Evolutionary conservation across 2,888 invertebrate genomes (phyloP), one percentile per base, ranked within the genome.

Genomic region (Zhengitettix transpicula): DNA sequence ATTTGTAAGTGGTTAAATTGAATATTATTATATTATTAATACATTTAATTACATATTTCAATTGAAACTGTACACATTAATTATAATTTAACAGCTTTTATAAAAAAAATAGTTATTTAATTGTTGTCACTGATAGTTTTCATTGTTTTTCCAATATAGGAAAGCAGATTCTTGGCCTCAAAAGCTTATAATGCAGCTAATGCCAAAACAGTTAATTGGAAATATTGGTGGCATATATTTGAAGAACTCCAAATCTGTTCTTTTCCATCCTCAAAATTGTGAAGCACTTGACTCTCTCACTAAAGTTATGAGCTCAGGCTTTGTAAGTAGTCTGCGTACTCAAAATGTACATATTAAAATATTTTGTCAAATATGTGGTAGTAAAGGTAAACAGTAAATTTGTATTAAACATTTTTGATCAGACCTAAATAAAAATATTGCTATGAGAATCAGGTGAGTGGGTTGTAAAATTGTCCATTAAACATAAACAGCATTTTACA

Each of bases 101-200:
- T 47, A 2, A 14, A 14, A 47, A 47, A 14, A 5, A 47, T 47
- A 47, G 47, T n/a, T 28, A 28, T 28, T 28, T 28, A 28, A 28
- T 28, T 47, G 47, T 47, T 47, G 47, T 47, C 9, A 47, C 8
- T 47, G n/a, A 7, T 47, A 47, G 5, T 47, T n/a, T n/a, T 47
- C 5, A 47, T 47, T 47, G 12, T 47, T 47, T 12, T 47, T 7
- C 47, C 57, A 52, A 69, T 70, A 60, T 67, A 84, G 83, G 61
- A 92, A 91, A 75, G 91, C 93, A 1, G 90, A 91, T 69, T 88
- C 89, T 42, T 97, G 96, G 96, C 95, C 96, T 0, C 81, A 82
- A 65, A 93, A 92, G 69, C 73, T 97, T 47, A 82, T 93, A 56
- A 94, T 96, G 91, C 95, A 95, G 73, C 73, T 96, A 64, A 91